Base-by-base conservation (phyloP, 2,888 invertebrate genomes). In the Nephrocerus scutellatus region DNA sequence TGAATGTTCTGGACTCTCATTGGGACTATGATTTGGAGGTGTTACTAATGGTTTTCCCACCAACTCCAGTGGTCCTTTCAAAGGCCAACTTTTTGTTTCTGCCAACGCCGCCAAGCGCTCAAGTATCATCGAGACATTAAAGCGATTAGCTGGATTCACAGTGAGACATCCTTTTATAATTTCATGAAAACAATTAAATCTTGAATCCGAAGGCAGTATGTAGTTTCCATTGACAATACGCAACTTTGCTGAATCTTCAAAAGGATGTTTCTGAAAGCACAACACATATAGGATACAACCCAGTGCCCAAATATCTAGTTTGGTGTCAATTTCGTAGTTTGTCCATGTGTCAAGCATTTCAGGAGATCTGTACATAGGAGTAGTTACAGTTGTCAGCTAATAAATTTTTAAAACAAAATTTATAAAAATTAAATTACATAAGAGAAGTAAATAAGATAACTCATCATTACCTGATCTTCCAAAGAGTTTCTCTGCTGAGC, bases 261-360 rank as follows among this genome's bases (percentile, higher is more conserved):
- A 98, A 0, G 98, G 98, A 72, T 98, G 98, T 54, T 82, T 83
- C 71, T 88, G 83, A 62, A 84, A 96, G 66, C 95, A 92, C 13
- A 98, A 70, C 30, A 85, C 81, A 66, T 89, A 97, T 10, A 97
- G 72, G 48, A 98, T 80, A 68, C 98, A 98, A 6, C 98, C 98
- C 10, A 98, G 72, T 0, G 97, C 96, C 98, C 98, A 98, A 23
- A 95, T 76, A 70, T 99, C 98, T 3, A 85, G 81, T 28, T 86
- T 81, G 49, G 86, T 79, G 39, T 92, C 92, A 50, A 98, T 92
- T 46, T 84, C 85, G 61, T 84, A 83, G 65, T 98, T 95, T 59
- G 84, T 90, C 87, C 97, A 98, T 5, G 95, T 89, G 63, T 97
- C 96, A 47, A 97, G 74, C 84, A 97, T 93, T 74, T 98, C 98